phyloP scores from a whole-genome alignment of 2,797 vertebrate genomes.

The Micropoecilia bifurca region DNA sequence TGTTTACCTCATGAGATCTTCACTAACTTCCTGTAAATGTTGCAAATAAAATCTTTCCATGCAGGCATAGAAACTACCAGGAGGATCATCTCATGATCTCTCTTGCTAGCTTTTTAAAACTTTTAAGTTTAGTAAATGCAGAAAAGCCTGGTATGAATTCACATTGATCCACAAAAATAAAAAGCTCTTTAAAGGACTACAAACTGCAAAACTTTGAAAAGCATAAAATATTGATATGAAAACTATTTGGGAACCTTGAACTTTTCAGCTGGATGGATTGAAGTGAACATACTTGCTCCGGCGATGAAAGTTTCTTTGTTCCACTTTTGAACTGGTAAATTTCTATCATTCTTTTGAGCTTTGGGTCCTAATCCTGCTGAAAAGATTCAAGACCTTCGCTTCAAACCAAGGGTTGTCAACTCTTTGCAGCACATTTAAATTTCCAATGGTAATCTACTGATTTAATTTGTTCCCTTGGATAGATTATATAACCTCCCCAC shows the following conservation, averaged over 20 bases:
- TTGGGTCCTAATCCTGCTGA: neutral
- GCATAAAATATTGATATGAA: neutral
- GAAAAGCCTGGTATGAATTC: neutral
- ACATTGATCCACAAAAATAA: neutral
- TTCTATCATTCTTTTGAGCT: neutral
- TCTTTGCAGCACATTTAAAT: conserved; percentile 1
- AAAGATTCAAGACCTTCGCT: neutral
- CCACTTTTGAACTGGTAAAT: neutral
- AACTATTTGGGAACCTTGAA: neutral
- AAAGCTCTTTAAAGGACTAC: neutral
- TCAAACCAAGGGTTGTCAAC: neutral
- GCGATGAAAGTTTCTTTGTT: neutral
- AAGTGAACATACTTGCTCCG: neutral
- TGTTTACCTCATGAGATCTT: neutral
- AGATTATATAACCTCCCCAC: neutral
- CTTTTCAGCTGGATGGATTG: neutral
- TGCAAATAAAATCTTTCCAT: neutral
- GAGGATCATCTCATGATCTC: neutral
- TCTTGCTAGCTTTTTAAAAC: no score
- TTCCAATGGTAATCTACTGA: conserved; percentile 4
- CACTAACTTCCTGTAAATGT: neutral
- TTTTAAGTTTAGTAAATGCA: neutral
- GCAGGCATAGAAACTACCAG: neutral
- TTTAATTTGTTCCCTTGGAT: neutral
- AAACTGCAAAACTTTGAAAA: neutral